These are phyloP conservation scores for Eretmocerus hayati DNA, from an alignment of 2,888 invertebrate species.

Conservation along the genomic window DNA sequence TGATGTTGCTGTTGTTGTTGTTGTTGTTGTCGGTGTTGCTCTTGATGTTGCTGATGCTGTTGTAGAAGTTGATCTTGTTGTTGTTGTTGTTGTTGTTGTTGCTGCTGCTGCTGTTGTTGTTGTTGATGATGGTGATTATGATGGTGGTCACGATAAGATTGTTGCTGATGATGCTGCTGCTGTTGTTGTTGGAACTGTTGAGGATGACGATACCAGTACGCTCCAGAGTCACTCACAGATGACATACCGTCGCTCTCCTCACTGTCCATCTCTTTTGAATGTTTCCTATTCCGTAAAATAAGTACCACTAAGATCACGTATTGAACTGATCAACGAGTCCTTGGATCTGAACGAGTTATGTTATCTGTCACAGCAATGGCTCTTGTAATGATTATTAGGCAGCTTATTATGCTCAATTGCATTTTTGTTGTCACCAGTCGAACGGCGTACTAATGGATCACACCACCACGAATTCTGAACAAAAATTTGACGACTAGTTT, in stretches of 20 bases:
- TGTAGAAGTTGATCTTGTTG: constrained; percentile 21
- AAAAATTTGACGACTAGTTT: too few species aligned
- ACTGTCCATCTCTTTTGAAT: constrained; percentile 33
- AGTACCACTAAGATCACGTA: too few species aligned
- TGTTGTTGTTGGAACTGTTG: constrained; percentile 27
- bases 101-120: constrained; percentile 10
- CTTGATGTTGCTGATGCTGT: constrained; percentile 23
- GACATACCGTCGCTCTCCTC: constrained; percentile 28
- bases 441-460: too few species aligned
- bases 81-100: constrained; percentile 20
- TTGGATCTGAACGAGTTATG: too few species aligned
- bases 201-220: constrained; percentile 35
- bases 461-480: too few species aligned
- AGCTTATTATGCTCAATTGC: too few species aligned
- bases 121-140: constrained; percentile 17
- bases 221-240: constrained; percentile 20
- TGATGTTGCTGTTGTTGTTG: constrained; percentile 17
- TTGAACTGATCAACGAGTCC: too few species aligned
- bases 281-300: too few species aligned
- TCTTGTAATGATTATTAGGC: too few species aligned
- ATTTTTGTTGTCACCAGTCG: too few species aligned
- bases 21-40: constrained; percentile 24
- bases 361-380: too few species aligned
- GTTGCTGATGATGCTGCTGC: constrained; percentile 25
- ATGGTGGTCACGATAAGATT: constrained; percentile 16